Conservation (phyloP, 2,888 invertebrate species). For the Eretmocerus hayati region DNA sequence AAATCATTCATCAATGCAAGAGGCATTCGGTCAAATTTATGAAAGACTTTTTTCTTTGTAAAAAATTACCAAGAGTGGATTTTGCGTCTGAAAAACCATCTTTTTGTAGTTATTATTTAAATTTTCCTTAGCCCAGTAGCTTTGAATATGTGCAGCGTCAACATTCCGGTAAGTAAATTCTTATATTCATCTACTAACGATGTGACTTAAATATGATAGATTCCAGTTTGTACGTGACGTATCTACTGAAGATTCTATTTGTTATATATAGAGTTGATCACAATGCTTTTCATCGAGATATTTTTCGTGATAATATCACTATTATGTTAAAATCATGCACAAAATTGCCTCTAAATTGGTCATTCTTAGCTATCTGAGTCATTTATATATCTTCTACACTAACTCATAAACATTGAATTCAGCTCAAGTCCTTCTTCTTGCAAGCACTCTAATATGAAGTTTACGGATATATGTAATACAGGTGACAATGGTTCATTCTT, state of each 20-base stretch:
- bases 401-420: slow-evolving; percentile 1
- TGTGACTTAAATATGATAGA: slow-evolving; percentile 1
- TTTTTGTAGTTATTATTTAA: neutral
- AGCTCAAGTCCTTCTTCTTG: slow-evolving; percentile 3
- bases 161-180: slow-evolving; percentile 1
- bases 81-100: too few species aligned
- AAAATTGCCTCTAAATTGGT: slow-evolving; percentile 13
- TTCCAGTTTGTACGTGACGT: slow-evolving; percentile 6
- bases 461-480: neutral
- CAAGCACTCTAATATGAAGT: slow-evolving; percentile 7
- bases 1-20: too few species aligned
- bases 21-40: too few species aligned
- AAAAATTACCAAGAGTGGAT: too few species aligned
- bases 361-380: slow-evolving; percentile 2
- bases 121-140: too few species aligned
- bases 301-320: slow-evolving; percentile 14
- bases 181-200: slow-evolving; percentile 8
- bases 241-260: neutral
- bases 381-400: neutral
- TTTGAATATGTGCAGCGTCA: too few species aligned
- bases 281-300: slow-evolving; percentile 23
- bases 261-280: slow-evolving; percentile 20
- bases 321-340: slow-evolving; percentile 11
- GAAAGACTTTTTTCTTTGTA: too few species aligned
- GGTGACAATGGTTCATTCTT: neutral